Percentiles rank a stretch among this genome's conserved stretches.
These are phyloP conservation scores for Himalopsyche japonica DNA, from an alignment of 2,888 invertebrate genomes.

Conservation along the genomic window DNA sequence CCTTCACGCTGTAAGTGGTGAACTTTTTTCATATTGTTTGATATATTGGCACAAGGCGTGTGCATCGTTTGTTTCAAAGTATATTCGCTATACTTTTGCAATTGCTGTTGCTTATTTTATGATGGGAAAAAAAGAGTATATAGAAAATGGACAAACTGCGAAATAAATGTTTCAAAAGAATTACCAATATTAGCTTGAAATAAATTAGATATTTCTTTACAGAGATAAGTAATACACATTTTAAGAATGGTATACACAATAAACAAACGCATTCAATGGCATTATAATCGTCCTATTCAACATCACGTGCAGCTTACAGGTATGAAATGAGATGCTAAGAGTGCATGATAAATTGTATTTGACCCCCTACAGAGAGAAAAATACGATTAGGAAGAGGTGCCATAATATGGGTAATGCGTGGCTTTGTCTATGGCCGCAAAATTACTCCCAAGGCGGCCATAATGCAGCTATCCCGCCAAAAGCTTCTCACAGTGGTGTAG, in stretches of 20 bases:
- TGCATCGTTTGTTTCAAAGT: conserved; percentile 11
- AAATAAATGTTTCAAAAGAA: no score
- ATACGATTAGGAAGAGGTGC: conserved; percentile 19
- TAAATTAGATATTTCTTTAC: no score
- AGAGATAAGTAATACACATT: no score
- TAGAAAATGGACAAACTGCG: no score
- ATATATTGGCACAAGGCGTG: conserved; percentile 12
- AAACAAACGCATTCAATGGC: no score
- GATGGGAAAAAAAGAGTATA: background rate
- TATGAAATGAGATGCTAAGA: background rate
- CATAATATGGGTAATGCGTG: background rate
- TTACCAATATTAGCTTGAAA: no score
- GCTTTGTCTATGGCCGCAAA: conserved; percentile 20
- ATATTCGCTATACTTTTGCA: background rate
- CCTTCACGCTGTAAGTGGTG: background rate
- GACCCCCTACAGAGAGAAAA: background rate
- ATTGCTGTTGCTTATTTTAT: background rate
- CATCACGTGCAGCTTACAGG: no score
- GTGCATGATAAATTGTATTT: background rate
- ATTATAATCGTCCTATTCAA: no score
- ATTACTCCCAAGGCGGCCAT: conserved; percentile 22
- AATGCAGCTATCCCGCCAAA: conserved; percentile 16
- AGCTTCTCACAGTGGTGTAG: conserved; percentile 10
- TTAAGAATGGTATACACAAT: no score
- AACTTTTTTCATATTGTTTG: conserved; percentile 29